Base-by-base conservation (phyloP, 2,888 invertebrate genomes). In the Phortica okadai region DNA sequence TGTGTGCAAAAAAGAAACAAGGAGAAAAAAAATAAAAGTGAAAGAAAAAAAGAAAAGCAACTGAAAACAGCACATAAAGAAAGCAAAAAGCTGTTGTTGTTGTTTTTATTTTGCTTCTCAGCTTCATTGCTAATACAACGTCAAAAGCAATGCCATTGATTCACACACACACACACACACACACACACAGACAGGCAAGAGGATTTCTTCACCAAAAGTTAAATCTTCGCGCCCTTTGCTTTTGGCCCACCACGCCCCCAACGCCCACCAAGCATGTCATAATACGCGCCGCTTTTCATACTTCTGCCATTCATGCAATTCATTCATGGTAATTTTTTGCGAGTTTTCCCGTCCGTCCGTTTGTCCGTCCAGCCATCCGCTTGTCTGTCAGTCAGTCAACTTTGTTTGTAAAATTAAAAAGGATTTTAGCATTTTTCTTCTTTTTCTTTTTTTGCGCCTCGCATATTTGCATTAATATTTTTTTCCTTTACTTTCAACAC, bases 341-440 rank as follows among this genome's bases (percentile, higher is more conserved):
- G 3, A 16, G 14, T 14, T 14, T 33, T 66, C 14, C 6, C 74
- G 64, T n/a, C 69, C 50, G 14, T 2, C 14, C 45, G 10, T 6
- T 45, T 56, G 41, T 73, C 25, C 25, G 1, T 56, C 7, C 45
- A 75, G 74, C 54, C 72, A 3, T 66, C 8, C 21, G 16, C 16
- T 25, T 14, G 41, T 59, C 73, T 25, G 11, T 64, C 33, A 33
- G 25, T 62, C 75, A 78, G 77, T 80, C 83, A 79, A 74, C 87
- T 84, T 86, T 87, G 86, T 85, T 85, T 85, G 86, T 75, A 80
- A 85, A 85, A 87, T 85, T 85, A 87, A 87, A 85, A 85, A 86
- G 86, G 84, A 84, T 85, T 87, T 83, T 80, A 33, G 33, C 6
- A 41, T 56, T 72, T 72, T 72, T 83, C 82, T 81, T 80, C 6